A percentile compares a stretch with the other conserved stretches of the same genome.
These are phyloP conservation scores for Oncorhynchus nerka DNA, from an alignment of 2,113 vertebrate genomes.

Conservation along the genomic window DNA sequence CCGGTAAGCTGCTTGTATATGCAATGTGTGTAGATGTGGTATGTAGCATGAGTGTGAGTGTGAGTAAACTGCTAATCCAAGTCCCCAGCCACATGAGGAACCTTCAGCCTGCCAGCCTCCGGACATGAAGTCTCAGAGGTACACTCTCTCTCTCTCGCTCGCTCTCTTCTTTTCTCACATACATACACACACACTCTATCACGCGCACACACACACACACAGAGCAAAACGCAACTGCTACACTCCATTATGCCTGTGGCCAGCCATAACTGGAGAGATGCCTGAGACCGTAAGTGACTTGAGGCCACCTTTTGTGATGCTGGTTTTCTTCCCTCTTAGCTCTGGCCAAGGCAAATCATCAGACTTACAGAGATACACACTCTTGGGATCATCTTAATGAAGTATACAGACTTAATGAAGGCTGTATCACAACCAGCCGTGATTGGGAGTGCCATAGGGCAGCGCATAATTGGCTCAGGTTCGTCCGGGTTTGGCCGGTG, in stretches of 20 bases:
- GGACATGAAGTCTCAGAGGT: slow-evolving; percentile 7
- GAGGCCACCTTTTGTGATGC: slow-evolving; percentile 26
- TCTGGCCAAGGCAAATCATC: slow-evolving; percentile 27
- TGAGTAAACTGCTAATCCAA: background rate
- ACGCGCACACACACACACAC: slow-evolving; percentile 4
- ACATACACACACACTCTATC: slow-evolving; percentile 6
- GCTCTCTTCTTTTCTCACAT: background rate
- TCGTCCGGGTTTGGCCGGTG: too few relatives aligned
- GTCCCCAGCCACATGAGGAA: slow-evolving; percentile 11
- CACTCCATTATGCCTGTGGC: slow-evolving; percentile 12
- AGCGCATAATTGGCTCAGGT: too few relatives aligned
- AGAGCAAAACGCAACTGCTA: background rate
- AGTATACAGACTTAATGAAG: background rate
- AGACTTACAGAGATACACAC: slow-evolving; percentile 39
- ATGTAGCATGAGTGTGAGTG: slow-evolving; percentile 10
- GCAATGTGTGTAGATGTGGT: background rate
- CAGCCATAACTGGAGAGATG: too few relatives aligned
- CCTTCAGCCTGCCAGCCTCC: slow-evolving; percentile 10
- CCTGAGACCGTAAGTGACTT: slow-evolving; percentile 26
- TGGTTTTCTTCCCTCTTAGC: slow-evolving; percentile 24
- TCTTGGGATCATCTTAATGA: slow-evolving; percentile 48
- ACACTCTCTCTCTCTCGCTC: background rate
- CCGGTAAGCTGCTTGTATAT: slow-evolving; percentile 14
- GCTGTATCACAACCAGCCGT: too few relatives aligned
- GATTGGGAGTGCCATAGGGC: too few relatives aligned